Percentiles rank a stretch among this genome's conserved stretches.
Conservation (phyloP, 2,797 vertebrate genomes). For the Mustela erminea region DNA sequence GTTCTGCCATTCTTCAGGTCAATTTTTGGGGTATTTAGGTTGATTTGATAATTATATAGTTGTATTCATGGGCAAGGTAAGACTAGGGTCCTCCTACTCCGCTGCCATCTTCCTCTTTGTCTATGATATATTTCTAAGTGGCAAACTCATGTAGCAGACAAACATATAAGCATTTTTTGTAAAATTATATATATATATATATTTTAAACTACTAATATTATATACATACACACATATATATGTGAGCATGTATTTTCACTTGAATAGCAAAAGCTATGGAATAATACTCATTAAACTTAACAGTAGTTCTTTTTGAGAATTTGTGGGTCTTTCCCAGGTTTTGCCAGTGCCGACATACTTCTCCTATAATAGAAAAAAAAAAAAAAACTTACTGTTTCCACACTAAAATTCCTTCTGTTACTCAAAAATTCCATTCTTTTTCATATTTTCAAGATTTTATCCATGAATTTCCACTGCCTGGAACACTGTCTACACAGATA, state of each 20-base stretch:
- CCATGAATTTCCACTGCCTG: background rate
- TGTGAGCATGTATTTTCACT: background rate
- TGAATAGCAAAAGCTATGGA: background rate
- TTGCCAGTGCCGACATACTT: background rate
- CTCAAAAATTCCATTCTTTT: background rate
- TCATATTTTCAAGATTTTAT: conserved; percentile 35
- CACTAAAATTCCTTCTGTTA: conserved; percentile 15
- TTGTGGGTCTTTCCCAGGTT: background rate
- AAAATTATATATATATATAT: background rate
- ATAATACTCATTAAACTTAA: background rate
- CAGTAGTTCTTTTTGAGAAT: background rate
- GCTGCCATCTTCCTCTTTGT: background rate
- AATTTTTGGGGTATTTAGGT: background rate
- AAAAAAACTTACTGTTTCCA: background rate
- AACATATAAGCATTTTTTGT: background rate
- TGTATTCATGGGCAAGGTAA: background rate
- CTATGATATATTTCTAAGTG: background rate
- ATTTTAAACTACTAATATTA: background rate
- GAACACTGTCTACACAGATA: background rate
- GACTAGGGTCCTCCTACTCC: background rate
- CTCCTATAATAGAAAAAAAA: conserved; percentile 14
- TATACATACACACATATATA: background rate
- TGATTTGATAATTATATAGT: background rate
- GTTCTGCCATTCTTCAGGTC: background rate
- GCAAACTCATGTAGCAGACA: background rate